Base-by-base conservation (phyloP, 2,113 vertebrate genomes). In the Progne subis region DNA sequence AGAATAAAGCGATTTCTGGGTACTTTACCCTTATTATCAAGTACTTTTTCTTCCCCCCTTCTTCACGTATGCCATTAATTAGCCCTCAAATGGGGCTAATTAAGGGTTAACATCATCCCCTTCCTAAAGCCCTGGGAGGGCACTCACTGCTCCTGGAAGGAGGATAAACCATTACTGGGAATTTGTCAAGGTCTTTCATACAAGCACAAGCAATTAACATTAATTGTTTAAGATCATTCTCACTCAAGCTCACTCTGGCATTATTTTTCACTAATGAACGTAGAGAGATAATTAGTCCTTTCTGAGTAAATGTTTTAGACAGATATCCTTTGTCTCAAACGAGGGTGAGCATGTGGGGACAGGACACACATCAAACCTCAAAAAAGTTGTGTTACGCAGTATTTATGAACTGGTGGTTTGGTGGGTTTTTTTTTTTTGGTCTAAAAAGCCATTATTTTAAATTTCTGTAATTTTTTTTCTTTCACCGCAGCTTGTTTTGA, bases 201-300 rank as follows among this genome's bases (percentile, higher is more conserved):
- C 67, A 80, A 64, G 86, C 57, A 34, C 41, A 50, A 76, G 65
- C 43, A 87, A 93, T 96, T 92, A 87, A 63, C 52, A 47, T 75
- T 39, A 94, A 82, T 92, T 56, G 75, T 68, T 88, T 63, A 76
- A 82, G 92, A 94, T 88, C 71, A 56, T 41, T 68, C 68, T 61
- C 26, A 25, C 49, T 92, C 80, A 63, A 68, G 83, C 90, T 94
- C 77, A 61, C 32, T 47, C 72, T 41, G 72, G 32, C 72, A 17
- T 88, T 92, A 79, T 90, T 82, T 84, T 76, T 79, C 53, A n/a
- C 79, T 90, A 88, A 93, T 90, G 94, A 59, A 94, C 47, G 29
- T 6, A 46, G 86, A 70, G 70, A 67, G 75, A 85, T 89, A 78
- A 84, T 93, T 77, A 82, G 61, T 43, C 72, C 47, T 56, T 69